phyloP scores from a whole-genome alignment of 2,113 vertebrate genomes.

The Neopipo cinnamomea region DNA sequence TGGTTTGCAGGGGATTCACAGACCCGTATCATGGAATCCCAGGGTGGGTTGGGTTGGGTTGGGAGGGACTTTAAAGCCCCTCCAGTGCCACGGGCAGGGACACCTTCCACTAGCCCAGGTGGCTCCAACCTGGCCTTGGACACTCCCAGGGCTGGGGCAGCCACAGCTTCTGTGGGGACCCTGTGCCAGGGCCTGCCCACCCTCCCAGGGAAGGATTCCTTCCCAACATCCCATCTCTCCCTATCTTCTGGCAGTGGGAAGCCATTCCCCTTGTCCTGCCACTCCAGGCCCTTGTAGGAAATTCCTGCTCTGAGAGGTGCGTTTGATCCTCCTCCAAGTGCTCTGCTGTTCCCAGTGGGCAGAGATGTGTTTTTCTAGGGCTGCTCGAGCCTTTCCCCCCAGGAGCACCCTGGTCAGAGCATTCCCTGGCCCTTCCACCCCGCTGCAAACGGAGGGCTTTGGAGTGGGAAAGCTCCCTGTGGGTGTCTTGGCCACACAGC shows the following conservation, averaged over 20 bases:
- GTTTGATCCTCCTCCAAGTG: background rate
- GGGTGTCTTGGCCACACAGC: background rate
- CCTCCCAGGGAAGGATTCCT: accelerated
- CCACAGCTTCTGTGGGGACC: background rate
- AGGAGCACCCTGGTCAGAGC: accelerated
- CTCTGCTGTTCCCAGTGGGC: background rate
- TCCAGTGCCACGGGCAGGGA: background rate
- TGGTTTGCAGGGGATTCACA: background rate
- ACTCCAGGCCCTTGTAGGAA: background rate
- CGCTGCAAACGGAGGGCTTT: accelerated
- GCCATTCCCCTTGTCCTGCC: background rate
- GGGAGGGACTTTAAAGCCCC: background rate
- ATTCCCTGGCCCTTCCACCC: background rate
- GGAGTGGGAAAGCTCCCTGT: background rate
- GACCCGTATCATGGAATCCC: background rate
- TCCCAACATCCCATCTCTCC: accelerated
- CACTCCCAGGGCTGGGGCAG: background rate
- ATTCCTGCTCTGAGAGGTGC: background rate
- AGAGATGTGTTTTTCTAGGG: background rate
- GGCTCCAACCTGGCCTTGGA: background rate
- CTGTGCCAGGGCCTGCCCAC: background rate
- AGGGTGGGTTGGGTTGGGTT: background rate
- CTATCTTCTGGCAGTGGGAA: background rate
- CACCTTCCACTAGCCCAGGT: accelerated
- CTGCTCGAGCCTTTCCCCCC: background rate